Conservation (phyloP, 2,797 vertebrate species). For the Ispidina lecontei region DNA sequence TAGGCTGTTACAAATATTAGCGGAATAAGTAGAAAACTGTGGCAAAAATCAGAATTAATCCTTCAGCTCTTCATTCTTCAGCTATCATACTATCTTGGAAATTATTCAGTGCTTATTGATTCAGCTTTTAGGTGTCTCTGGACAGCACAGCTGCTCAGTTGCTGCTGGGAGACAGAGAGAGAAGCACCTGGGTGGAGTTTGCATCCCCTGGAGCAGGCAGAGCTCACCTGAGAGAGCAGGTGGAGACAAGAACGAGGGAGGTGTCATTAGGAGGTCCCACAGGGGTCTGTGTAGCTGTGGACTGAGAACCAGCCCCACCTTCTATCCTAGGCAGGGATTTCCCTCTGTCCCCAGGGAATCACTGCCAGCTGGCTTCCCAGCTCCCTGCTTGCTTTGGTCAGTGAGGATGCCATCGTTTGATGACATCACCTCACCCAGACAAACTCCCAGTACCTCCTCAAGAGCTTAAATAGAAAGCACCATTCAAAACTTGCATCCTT, state of each 20-base stretch:
- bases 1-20: neutral
- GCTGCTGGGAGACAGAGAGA: neutral
- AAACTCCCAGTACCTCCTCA: too few relatives aligned
- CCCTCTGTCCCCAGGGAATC: neutral
- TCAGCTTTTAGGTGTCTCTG: neutral
- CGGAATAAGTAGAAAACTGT: neutral
- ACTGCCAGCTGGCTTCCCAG: neutral
- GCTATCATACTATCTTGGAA: neutral
- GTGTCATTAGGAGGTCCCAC: accelerated
- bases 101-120: accelerated
- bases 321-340: neutral
- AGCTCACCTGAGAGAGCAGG: accelerated
- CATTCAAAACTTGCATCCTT: accelerated
- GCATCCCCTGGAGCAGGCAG: accelerated
- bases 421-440: too few relatives aligned
- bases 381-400: neutral
- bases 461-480: neutral
- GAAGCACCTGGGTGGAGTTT: neutral
- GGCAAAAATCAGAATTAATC: neutral
- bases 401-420: too few relatives aligned
- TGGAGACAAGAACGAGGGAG: neutral
- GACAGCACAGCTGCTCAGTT: neutral
- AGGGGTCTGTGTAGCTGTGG: neutral
- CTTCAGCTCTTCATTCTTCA: neutral
- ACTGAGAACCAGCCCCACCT: neutral